A percentile compares a stretch with the other conserved stretches of the same genome.
Evolutionary conservation across 1,140 invertebrate genomes (phyloP).

Genomic region (Thaumatotibia leucotreta): DNA sequence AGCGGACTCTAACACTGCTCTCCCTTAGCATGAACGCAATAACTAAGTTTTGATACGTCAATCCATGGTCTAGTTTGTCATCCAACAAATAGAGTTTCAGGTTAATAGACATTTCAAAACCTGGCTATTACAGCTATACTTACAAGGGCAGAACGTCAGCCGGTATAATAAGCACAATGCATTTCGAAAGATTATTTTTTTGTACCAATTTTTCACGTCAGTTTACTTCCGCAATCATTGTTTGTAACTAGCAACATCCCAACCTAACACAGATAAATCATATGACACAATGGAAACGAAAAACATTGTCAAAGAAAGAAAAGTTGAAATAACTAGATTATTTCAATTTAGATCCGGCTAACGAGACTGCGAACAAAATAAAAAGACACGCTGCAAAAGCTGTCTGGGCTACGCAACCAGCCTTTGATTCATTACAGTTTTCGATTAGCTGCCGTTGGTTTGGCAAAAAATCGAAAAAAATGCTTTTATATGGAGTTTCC

Average conservation of each 20-base stretch:
- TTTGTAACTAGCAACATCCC: not conserved
- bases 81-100: no score
- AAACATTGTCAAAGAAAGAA: conserved; percentile 14
- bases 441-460: conserved; percentile 53
- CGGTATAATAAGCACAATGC: no score
- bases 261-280: conserved; percentile 11
- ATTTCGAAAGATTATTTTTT: no score
- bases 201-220: not conserved
- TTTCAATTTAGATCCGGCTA: conserved; percentile 57
- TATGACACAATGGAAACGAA: conserved; percentile 14
- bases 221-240: not conserved
- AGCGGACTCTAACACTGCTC: no score
- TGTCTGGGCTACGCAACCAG: conserved; percentile 55
- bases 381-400: conserved; percentile 52
- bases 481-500: conserved; percentile 8
- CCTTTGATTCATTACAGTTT: conserved; percentile 72
- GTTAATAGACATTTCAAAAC: no score
- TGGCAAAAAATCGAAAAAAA: conserved; percentile 9
- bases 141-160: no score
- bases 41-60: no score
- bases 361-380: conserved; percentile 50
- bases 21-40: no score
- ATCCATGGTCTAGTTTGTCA: no score
- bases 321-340: conserved; percentile 57
- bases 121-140: no score